Conservation (phyloP, 2,113 vertebrate species). For the Barnardius zonarius region DNA sequence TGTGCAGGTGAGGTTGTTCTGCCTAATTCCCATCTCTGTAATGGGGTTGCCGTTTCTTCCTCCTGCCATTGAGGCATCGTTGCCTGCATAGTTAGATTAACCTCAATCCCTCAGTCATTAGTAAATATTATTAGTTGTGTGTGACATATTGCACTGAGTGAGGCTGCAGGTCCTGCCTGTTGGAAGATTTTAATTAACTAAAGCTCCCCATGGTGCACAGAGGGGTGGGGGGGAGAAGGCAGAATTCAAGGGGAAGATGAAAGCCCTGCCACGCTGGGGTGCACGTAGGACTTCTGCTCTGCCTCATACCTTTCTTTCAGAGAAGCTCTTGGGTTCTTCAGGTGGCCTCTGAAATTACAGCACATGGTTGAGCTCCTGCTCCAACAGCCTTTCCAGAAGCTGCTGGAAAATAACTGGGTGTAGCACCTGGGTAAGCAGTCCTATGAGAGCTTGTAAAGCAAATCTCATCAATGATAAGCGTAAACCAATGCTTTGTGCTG, state of each 20-base stretch:
- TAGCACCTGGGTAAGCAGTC: not conserved
- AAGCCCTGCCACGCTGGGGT: accelerated
- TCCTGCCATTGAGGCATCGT: not conserved
- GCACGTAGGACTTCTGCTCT: not conserved
- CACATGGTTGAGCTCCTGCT: not conserved
- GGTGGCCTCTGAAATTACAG: not conserved
- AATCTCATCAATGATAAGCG: accelerated
- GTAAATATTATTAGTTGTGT: not conserved
- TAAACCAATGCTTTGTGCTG: not conserved
- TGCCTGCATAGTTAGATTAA: not conserved
- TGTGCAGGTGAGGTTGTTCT: not conserved
- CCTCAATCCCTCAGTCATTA: not conserved
- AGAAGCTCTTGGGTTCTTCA: not conserved
- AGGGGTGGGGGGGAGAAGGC: not conserved
- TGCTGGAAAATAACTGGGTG: not conserved
- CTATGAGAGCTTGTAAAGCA: not conserved
- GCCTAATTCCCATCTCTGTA: not conserved
- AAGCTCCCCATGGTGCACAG: not conserved
- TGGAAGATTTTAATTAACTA: conserved; percentile 55
- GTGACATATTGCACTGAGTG: conserved; percentile 45
- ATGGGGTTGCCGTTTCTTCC: not conserved
- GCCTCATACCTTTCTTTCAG: not conserved
- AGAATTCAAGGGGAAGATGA: conserved; percentile 21
- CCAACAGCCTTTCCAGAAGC: not conserved
- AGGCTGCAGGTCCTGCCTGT: conserved; percentile 10